Evolutionary conservation across 2,113 vertebrate genomes (phyloP).

Genomic region (Brachyistius frenatus): DNA sequence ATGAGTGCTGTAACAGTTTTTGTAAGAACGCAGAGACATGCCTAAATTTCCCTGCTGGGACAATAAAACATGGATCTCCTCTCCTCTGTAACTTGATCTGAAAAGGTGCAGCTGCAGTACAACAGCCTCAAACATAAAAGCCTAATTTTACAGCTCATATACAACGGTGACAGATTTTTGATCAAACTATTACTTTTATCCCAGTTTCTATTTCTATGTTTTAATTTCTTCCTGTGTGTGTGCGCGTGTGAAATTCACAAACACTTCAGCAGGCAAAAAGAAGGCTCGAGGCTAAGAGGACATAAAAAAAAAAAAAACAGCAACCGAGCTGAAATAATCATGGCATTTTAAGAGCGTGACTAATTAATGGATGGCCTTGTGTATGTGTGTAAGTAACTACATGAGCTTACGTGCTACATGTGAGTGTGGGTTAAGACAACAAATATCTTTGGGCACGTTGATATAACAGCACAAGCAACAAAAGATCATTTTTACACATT

Average conservation of each 20-base stretch:
- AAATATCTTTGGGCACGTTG: background rate
- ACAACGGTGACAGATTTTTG: slow-evolving; percentile 1
- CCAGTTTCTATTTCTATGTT: background rate
- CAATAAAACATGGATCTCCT: slow-evolving; percentile 1
- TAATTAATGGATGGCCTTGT: slow-evolving; percentile 4
- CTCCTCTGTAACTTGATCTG: background rate
- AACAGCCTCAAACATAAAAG: too few species aligned
- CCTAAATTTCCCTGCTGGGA: slow-evolving; percentile 15
- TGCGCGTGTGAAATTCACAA: slow-evolving; percentile 6
- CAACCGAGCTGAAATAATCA: background rate
- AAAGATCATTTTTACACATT: slow-evolving; percentile 61
- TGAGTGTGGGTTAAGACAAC: background rate
- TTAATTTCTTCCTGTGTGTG: background rate
- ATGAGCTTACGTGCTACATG: background rate
- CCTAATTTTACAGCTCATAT: slow-evolving; percentile 13
- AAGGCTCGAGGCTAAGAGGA: background rate
- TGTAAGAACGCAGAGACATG: background rate
- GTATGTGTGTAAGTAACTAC: background rate
- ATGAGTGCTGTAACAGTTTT: slow-evolving; percentile 5
- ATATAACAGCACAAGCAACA: slow-evolving; percentile 28
- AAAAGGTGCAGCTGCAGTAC: background rate
- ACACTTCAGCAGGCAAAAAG: background rate
- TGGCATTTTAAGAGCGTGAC: background rate
- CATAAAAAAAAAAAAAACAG: background rate
- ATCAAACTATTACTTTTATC: slow-evolving; percentile 1